A percentile compares a stretch with the other conserved stretches of the same genome.
Evolutionary conservation across 2,888 invertebrate genomes (phyloP).

Genomic region (Cephus pulcher): DNA sequence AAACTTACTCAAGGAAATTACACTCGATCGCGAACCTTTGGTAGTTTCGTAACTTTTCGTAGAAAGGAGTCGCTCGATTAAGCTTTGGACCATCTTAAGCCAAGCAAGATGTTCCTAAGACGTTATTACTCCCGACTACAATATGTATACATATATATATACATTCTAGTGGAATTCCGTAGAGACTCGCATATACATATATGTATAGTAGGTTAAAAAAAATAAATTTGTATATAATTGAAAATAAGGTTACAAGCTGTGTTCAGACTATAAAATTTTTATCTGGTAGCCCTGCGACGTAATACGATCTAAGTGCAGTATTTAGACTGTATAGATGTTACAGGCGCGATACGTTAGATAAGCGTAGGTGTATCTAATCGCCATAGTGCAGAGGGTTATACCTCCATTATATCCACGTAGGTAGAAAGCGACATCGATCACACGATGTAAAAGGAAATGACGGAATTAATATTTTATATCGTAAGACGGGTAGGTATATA

Average conservation of each 20-base stretch:
- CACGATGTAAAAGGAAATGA: not conserved
- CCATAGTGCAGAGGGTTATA: not conserved
- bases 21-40: too few relatives aligned
- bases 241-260: not conserved
- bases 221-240: not conserved
- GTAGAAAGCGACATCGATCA: not conserved
- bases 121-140: too few relatives aligned
- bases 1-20: too few relatives aligned
- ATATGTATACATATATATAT: not conserved
- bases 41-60: too few relatives aligned
- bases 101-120: too few relatives aligned
- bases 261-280: not conserved
- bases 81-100: too few relatives aligned
- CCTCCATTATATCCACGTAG: not conserved
- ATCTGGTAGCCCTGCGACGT: not conserved
- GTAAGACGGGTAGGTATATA: not conserved
- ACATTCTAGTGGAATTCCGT: not conserved
- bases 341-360: not conserved
- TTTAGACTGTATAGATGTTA: not conserved
- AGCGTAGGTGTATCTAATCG: not conserved
- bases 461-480: not conserved
- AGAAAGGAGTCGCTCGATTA: too few relatives aligned
- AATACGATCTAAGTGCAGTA: not conserved
- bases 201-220: not conserved
- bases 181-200: not conserved